These are phyloP conservation scores for Paramuricea clavata DNA, from an alignment of 92 coral and sea anemone species.

Conservation along the genomic window DNA sequence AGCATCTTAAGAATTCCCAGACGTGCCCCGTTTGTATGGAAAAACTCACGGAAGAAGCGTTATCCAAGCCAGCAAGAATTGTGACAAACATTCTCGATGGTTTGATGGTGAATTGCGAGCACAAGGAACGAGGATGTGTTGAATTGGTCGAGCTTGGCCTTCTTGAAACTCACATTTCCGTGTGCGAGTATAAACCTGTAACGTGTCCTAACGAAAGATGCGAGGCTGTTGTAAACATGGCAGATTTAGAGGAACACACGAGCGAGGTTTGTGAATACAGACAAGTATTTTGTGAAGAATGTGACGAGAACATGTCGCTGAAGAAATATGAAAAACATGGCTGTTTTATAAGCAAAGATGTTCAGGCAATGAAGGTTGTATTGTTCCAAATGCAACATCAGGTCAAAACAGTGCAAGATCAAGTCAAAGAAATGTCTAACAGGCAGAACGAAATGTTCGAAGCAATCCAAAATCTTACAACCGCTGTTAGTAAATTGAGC, in stretches of 20 bases:
- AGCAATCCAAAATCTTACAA: background rate
- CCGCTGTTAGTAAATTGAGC: background rate
- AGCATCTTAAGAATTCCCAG: background rate
- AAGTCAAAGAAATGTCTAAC: background rate
- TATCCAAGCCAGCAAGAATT: background rate
- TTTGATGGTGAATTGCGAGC: background rate
- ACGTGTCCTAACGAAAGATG: constrained; percentile 18
- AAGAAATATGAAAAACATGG: background rate
- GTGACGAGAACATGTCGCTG: constrained; percentile 3
- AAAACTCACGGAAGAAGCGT: background rate
- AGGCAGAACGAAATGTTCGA: background rate
- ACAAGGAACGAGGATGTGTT: background rate
- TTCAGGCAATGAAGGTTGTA: background rate
- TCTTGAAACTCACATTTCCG: background rate
- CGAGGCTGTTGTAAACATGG: background rate
- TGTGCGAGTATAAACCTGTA: background rate
- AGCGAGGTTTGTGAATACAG: constrained; percentile 5
- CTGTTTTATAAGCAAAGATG: background rate
- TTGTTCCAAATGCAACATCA: background rate
- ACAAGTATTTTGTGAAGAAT: background rate
- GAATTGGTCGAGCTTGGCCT: background rate
- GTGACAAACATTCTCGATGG: background rate
- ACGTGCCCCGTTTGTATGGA: constrained; percentile 11
- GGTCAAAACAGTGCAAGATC: background rate
- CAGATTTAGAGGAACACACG: background rate